Evolutionary conservation across 2,888 invertebrate species (phyloP).

Genomic region (Cerastis rubricosa): DNA sequence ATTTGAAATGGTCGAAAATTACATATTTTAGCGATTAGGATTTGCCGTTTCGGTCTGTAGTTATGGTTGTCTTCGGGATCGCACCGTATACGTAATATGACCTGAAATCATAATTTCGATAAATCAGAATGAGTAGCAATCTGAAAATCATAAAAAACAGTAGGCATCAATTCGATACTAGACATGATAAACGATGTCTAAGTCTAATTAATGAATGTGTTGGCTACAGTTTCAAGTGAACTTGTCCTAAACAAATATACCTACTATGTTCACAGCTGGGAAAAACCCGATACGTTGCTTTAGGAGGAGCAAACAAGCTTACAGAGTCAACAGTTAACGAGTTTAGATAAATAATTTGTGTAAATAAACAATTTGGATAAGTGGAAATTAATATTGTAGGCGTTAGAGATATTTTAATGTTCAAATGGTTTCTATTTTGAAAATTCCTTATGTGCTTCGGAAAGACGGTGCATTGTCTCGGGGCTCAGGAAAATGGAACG

Average conservation of each 20-base stretch:
- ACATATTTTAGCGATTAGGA: neutral
- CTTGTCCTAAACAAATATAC: constrained; percentile 66
- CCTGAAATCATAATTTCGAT: neutral
- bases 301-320: constrained; percentile 59
- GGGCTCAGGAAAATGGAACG: no score
- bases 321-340: constrained; percentile 42
- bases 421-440: no score
- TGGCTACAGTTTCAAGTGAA: constrained; percentile 89
- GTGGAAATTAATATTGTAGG: constrained; percentile 5
- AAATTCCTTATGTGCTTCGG: no score
- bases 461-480: no score
- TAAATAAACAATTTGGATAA: constrained; percentile 27
- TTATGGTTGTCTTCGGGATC: neutral
- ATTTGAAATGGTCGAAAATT: no score
- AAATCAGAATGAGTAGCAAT: neutral
- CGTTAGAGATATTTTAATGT: neutral
- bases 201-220: constrained; percentile 48
- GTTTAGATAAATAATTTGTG: constrained; percentile 41
- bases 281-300: constrained; percentile 65
- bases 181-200: constrained; percentile 31
- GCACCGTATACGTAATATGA: no score
- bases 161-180: neutral
- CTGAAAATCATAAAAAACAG: neutral
- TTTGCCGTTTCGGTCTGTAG: neutral
- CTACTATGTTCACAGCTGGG: constrained; percentile 58